A percentile compares a stretch with the other conserved stretches of the same genome.
Evolutionary conservation across 2,113 vertebrate genomes (phyloP).

Genomic region (Ursus arctos): DNA sequence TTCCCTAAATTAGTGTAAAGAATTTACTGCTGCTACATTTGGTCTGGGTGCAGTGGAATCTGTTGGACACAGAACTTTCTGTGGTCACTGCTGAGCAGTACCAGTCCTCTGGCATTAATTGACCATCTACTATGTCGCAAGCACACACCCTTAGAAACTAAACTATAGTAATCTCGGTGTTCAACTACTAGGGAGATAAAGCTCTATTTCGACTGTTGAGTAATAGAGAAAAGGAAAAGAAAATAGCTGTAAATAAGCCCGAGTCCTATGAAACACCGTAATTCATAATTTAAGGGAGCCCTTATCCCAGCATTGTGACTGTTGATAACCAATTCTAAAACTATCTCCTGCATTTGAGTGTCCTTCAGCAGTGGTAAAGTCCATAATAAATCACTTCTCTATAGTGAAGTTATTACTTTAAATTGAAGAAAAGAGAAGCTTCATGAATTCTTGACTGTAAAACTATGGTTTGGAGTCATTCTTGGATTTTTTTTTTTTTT

Average conservation of each 20-base stretch:
- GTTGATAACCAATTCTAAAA: constrained; percentile 54
- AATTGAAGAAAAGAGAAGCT: neutral
- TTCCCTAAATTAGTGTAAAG: neutral
- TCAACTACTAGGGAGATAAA: neutral
- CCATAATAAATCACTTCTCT: neutral
- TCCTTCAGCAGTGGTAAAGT: constrained; percentile 16
- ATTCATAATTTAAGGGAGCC: constrained; percentile 40
- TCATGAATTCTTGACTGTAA: constrained; percentile 52
- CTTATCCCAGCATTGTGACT: neutral
- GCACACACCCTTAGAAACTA: neutral
- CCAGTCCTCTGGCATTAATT: neutral
- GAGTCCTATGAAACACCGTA: neutral
- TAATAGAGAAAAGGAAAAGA: neutral
- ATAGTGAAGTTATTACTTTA: constrained; percentile 36
- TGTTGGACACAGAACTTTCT: neutral
- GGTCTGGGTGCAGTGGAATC: neutral
- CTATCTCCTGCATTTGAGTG: neutral
- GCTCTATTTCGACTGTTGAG: neutral
- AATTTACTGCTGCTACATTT: neutral
- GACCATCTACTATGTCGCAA: neutral
- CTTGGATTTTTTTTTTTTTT: neutral
- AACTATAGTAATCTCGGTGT: neutral
- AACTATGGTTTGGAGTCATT: neutral
- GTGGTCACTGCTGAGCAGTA: neutral
- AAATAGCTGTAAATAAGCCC: neutral